Conservation (phyloP, 2,113 vertebrate species). For the Cranoglanis bouderius region DNA sequence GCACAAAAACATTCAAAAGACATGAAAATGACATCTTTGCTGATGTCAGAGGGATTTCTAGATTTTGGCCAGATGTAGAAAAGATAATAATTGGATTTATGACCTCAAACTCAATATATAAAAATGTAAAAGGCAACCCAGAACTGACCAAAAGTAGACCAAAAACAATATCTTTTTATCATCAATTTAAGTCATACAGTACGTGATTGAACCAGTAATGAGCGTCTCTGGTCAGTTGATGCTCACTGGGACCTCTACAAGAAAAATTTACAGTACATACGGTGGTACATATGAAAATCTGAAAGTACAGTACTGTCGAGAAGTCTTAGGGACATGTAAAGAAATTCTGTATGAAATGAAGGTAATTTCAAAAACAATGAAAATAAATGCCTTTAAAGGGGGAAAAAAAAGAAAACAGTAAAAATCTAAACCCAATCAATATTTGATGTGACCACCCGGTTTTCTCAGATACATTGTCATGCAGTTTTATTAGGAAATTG, state of each 20-base stretch:
- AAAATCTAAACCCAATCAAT: neutral
- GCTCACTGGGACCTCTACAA: neutral
- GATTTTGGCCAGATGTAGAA: neutral
- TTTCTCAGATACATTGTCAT: constrained; percentile 10
- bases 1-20: constrained; percentile 65
- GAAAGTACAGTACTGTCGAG: neutral
- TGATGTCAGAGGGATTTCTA: neutral
- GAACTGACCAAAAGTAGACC: neutral
- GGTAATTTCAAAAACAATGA: neutral
- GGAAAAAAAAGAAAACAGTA: neutral
- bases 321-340: neutral
- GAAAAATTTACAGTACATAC: neutral
- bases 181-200: neutral
- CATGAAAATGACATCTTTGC: neutral
- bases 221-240: neutral
- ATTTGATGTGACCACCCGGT: constrained; percentile 9
- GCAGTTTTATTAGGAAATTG: constrained; percentile 17
- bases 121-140: neutral
- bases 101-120: neutral
- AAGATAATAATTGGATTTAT: neutral
- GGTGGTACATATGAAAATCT: neutral
- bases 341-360: neutral
- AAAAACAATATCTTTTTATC: neutral
- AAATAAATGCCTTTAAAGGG: neutral
- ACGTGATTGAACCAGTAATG: neutral